These are phyloP conservation scores for Psephotus haematonotus DNA, from an alignment of 2,113 vertebrate species.

Conservation along the genomic window DNA sequence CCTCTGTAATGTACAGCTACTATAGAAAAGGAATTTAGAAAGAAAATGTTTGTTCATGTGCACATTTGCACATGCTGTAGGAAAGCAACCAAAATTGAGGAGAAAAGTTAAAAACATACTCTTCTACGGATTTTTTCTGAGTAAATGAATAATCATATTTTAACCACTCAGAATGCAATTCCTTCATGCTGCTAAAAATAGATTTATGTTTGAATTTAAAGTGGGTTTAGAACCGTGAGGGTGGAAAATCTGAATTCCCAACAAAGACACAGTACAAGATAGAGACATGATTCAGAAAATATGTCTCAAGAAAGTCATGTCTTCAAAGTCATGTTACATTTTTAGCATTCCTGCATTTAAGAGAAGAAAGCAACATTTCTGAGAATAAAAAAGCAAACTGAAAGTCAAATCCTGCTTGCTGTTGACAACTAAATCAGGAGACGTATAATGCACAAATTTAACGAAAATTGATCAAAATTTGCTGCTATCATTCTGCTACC, in stretches of 20 bases:
- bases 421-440: background rate
- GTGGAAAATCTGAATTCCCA: background rate
- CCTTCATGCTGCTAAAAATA: background rate
- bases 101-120: background rate
- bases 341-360: background rate
- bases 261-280: background rate
- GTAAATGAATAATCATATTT: background rate
- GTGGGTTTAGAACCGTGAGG: background rate
- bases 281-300: background rate
- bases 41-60: background rate
- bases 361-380: background rate
- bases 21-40: background rate
- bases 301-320: background rate
- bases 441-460: background rate
- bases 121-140: background rate
- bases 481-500: background rate
- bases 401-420: background rate
- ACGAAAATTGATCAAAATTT: background rate
- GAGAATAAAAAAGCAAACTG: background rate
- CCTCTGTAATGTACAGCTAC: background rate
- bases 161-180: background rate
- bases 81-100: background rate
- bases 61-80: background rate
- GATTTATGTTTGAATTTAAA: background rate
- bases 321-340: background rate